These are phyloP conservation scores for Morbakka virulenta DNA, from an alignment of 30 jellyfish, hydroid and myxozoan genomes.

Conservation along the genomic window DNA sequence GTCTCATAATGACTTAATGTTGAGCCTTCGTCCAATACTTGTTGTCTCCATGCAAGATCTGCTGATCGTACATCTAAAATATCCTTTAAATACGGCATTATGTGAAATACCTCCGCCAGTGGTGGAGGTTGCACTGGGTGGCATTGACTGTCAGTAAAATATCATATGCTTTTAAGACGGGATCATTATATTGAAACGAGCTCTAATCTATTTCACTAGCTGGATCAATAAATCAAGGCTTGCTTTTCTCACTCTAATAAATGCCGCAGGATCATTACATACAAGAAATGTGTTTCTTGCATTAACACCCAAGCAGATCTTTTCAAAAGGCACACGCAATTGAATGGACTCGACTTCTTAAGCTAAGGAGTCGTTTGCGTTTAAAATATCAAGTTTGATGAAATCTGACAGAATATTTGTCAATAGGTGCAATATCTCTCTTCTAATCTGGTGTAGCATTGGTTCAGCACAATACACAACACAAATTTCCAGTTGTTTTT, in stretches of 20 bases:
- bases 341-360: not conserved
- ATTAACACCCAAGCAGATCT: not conserved
- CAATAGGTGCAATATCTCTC: not conserved
- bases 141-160: slow-evolving; percentile 11
- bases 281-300: not conserved
- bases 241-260: not conserved
- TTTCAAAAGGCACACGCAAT: not conserved
- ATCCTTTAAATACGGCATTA: not conserved
- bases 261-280: not conserved
- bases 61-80: not conserved
- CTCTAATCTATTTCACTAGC: not conserved
- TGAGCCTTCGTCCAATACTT: slow-evolving; percentile 7
- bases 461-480: not conserved
- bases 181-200: not conserved
- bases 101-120: not conserved
- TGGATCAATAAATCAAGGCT: slow-evolving; percentile 7
- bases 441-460: not conserved
- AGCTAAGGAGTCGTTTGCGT: not conserved
- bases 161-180: not conserved
- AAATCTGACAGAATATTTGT: not conserved
- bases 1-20: not conserved
- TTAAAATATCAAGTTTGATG: not conserved
- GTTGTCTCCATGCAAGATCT: slow-evolving; percentile 20
- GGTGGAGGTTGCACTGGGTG: slow-evolving; percentile 16
- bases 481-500: slow-evolving; percentile 23